Evolutionary conservation across 2,888 invertebrate species (phyloP).

Genomic region (Chironomus riparius): DNA sequence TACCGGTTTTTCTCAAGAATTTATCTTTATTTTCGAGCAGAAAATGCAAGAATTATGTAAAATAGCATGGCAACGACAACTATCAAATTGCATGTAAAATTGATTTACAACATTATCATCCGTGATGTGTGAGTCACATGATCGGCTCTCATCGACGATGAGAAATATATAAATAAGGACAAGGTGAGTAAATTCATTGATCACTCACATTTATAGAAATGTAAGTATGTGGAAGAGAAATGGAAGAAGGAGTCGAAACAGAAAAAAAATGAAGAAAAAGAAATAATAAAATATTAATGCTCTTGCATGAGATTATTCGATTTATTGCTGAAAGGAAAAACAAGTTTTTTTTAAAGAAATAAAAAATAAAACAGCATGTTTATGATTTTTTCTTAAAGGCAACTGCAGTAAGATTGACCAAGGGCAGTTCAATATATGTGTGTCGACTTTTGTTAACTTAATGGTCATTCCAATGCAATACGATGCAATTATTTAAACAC

Average conservation of each 20-base stretch:
- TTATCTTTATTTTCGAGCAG: too few relatives aligned
- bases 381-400: neutral
- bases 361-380: neutral
- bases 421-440: neutral
- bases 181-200: too few relatives aligned
- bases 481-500: neutral
- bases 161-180: too few relatives aligned
- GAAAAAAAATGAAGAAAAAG: neutral
- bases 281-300: neutral
- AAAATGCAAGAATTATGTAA: too few relatives aligned
- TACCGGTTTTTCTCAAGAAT: neutral
- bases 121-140: too few relatives aligned
- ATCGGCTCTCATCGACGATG: too few relatives aligned
- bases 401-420: slow-evolving; percentile 6
- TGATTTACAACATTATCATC: too few relatives aligned
- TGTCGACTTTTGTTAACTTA: neutral
- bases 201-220: too few relatives aligned
- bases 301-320: neutral
- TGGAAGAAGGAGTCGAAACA: neutral
- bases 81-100: too few relatives aligned
- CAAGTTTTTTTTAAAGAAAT: neutral
- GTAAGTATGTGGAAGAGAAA: too few relatives aligned
- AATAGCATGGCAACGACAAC: too few relatives aligned
- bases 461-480: neutral
- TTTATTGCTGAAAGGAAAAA: neutral